A percentile compares a stretch with the other conserved stretches of the same genome.
These are phyloP conservation scores for Ostrea denselamellosa DNA, from an alignment of 1,140 invertebrate genomes.

Conservation along the genomic window DNA sequence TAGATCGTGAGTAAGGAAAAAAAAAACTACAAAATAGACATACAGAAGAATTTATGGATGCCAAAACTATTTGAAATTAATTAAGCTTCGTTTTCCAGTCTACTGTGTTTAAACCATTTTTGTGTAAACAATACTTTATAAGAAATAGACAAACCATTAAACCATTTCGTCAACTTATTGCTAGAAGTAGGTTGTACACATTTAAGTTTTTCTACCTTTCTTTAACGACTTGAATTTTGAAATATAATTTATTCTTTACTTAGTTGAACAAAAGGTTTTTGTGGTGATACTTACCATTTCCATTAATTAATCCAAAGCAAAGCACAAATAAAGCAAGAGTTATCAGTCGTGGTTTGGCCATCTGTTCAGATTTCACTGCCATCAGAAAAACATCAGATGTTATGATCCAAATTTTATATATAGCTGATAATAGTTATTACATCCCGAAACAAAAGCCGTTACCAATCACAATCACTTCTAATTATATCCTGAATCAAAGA, in stretches of 20 bases:
- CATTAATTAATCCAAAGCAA: background rate
- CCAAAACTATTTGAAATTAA: background rate
- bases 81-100: background rate
- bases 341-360: constrained; percentile 4
- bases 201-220: background rate
- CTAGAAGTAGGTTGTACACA: background rate
- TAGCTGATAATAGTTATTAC: background rate
- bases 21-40: background rate
- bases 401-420: background rate
- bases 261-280: background rate
- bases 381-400: background rate
- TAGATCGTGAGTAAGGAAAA: background rate
- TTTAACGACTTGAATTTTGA: background rate
- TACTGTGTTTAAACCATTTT: background rate
- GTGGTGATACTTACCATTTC: background rate
- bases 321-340: background rate
- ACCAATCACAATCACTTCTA: background rate
- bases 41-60: background rate
- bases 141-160: too few species aligned
- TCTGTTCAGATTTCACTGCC: background rate
- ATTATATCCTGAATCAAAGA: background rate
- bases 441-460: background rate
- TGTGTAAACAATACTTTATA: background rate
- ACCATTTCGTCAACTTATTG: background rate
- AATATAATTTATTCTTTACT: background rate